Evolutionary conservation across 2,797 vertebrate genomes (phyloP).

Genomic region (Erpetoichthys calabaricus): DNA sequence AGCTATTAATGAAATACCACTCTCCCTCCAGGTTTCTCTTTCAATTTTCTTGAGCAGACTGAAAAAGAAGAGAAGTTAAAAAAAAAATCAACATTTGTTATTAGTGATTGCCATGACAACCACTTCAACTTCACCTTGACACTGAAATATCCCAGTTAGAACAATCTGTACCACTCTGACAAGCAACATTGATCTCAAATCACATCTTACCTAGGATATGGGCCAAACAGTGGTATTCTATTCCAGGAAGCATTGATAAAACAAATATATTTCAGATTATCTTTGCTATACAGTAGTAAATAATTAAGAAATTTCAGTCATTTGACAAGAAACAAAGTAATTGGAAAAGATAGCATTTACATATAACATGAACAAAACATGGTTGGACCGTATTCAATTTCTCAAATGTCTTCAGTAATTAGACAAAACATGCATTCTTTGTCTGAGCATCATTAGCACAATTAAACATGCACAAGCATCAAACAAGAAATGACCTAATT

Average conservation of each 20-base stretch:
- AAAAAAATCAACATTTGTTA: constrained; percentile 45
- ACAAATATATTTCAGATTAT: constrained; percentile 85
- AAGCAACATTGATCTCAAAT: constrained; percentile 47
- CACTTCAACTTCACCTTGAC: constrained; percentile 38
- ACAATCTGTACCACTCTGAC: constrained; percentile 30
- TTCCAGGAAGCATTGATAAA: constrained; percentile 98
- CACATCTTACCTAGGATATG: constrained; percentile 98
- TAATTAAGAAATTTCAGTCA: not conserved
- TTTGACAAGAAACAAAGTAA: too few species aligned
- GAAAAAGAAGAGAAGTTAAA: constrained; percentile 35
- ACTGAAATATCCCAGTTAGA: constrained; percentile 46
- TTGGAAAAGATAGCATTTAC: too few species aligned
- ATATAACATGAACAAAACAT: too few species aligned
- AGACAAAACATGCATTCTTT: too few species aligned
- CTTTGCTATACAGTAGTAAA: constrained; percentile 27
- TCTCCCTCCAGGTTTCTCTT: constrained; percentile 97
- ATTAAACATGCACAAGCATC: too few species aligned
- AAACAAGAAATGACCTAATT: too few species aligned
- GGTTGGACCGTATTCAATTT: too few species aligned
- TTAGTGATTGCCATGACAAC: constrained; percentile 53
- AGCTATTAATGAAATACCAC: constrained; percentile 88
- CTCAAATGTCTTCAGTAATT: too few species aligned
- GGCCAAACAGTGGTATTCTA: constrained; percentile 99
- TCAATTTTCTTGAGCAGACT: constrained; percentile 98
- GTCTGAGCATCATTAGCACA: too few species aligned